Conservation (phyloP, 2,113 vertebrate species). For the Rhipidura dahli region DNA sequence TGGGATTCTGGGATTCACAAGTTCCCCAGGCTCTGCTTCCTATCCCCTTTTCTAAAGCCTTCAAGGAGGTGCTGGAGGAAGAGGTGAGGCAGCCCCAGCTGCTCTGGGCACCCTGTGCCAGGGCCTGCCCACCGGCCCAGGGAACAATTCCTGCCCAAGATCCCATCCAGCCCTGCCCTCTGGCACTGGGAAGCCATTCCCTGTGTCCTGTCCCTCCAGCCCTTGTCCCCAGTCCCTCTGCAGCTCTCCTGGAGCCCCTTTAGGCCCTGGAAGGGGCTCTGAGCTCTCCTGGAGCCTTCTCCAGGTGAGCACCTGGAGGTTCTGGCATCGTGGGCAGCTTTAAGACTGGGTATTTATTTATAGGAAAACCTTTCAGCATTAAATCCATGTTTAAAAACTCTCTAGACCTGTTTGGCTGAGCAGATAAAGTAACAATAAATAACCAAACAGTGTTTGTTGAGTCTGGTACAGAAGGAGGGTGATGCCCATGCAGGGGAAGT, state of each 20-base stretch:
- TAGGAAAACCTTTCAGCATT: neutral
- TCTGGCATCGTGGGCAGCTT: neutral
- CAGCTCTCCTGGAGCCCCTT: neutral
- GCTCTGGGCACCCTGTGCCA: neutral
- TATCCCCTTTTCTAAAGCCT: neutral
- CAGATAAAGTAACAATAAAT: neutral
- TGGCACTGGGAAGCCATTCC: neutral
- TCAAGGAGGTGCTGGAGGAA: neutral
- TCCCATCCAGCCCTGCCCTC: neutral
- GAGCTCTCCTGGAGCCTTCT: neutral
- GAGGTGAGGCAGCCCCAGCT: neutral
- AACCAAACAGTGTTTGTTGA: neutral
- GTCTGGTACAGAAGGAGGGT: neutral
- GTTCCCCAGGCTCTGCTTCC: neutral
- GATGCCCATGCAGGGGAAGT: neutral
- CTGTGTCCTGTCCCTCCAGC: neutral
- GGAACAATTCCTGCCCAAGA: neutral
- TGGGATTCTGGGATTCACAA: neutral
- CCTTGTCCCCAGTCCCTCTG: neutral
- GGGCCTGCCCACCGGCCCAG: neutral
- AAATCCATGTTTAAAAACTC: neutral
- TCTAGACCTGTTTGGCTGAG: neutral
- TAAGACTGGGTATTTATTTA: neutral
- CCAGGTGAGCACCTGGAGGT: neutral
- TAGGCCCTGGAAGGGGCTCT: rapidly evolving